Percentiles rank a stretch among this genome's conserved stretches.
Evolutionary conservation across 2,113 vertebrate genomes (phyloP).

Genomic region (Stictonetta naevosa): DNA sequence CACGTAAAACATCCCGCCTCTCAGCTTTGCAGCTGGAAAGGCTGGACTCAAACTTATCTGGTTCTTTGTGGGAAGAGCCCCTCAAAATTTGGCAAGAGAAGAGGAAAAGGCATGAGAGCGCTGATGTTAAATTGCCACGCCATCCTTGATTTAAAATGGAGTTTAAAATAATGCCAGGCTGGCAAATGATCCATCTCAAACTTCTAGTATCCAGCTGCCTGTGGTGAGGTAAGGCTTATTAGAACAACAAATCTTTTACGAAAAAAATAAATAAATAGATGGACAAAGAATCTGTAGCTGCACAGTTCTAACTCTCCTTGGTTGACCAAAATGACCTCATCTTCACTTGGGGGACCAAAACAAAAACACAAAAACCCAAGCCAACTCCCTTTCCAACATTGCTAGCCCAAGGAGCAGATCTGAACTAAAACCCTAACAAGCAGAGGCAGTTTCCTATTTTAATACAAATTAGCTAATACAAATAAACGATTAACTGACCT

Average conservation of each 20-base stretch:
- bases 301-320: background rate
- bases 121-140: background rate
- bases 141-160: background rate
- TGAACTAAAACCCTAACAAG: background rate
- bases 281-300: background rate
- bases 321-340: background rate
- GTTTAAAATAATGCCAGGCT: background rate
- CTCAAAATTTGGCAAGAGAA: background rate
- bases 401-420: background rate
- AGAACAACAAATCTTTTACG: background rate
- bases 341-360: background rate
- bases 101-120: background rate
- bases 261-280: background rate
- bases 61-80: background rate
- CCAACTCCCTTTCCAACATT: background rate
- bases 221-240: background rate
- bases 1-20: background rate
- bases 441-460: background rate
- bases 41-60: background rate
- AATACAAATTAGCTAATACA: background rate
- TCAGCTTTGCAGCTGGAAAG: background rate
- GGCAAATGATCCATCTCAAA: background rate
- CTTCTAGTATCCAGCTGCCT: background rate
- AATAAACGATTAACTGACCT: background rate
- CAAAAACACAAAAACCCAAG: background rate